Conservation (phyloP, 2,797 vertebrate species). For the Cryptoprocta ferox region DNA sequence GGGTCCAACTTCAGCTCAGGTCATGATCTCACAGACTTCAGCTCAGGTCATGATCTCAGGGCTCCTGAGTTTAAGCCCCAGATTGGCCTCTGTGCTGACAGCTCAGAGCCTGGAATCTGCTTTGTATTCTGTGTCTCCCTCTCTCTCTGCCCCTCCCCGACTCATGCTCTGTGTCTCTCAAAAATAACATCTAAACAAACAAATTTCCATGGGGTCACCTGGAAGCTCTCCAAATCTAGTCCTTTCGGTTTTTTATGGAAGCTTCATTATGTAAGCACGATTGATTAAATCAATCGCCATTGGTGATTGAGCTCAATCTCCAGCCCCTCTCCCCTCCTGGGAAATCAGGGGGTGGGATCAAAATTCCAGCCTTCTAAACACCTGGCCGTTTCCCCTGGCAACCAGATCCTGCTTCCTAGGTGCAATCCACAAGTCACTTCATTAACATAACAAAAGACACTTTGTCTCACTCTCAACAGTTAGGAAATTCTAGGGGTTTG, state of each 20-base stretch:
- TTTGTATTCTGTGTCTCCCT: no score
- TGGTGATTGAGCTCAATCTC: not conserved
- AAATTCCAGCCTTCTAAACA: not conserved
- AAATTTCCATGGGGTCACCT: not conserved
- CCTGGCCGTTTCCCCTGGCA: not conserved
- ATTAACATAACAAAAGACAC: not conserved
- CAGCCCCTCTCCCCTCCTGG: not conserved
- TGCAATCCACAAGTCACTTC: no score
- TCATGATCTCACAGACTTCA: no score
- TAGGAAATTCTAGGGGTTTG: not conserved
- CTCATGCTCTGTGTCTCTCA: no score
- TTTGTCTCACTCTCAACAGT: not conserved
- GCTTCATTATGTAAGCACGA: not conserved
- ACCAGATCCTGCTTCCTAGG: not conserved
- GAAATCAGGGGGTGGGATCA: not conserved
- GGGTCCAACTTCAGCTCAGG: no score
- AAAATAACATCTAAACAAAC: no score
- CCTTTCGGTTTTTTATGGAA: not conserved
- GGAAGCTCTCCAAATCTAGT: not conserved
- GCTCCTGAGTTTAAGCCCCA: no score
- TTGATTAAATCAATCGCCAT: not conserved
- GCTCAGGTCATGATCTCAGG: no score
- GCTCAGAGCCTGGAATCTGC: no score
- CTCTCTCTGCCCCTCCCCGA: no score
- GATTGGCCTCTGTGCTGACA: no score